These are phyloP conservation scores for Cryptoblepharus egeriae DNA, from an alignment of 2,797 vertebrate genomes.

Conservation along the genomic window DNA sequence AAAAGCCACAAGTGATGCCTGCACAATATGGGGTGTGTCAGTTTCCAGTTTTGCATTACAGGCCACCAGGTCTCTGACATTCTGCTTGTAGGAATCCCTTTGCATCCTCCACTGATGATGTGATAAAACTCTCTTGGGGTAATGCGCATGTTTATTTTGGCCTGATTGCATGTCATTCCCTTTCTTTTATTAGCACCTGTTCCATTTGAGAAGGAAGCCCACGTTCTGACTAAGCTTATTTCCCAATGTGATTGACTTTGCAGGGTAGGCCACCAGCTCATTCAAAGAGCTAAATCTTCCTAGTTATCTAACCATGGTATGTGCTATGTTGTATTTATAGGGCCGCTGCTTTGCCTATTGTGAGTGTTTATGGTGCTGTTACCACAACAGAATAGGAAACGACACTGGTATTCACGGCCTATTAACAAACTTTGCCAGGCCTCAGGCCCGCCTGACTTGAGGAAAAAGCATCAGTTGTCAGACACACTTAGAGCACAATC, in stretches of 20 bases:
- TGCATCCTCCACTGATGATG: neutral
- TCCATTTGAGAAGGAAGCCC: slow-evolving; percentile 22
- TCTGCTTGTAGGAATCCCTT: neutral
- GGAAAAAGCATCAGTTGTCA: slow-evolving; percentile 28
- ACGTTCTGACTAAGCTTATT: neutral
- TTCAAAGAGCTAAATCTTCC: slow-evolving; percentile 47
- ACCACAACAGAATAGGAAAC: slow-evolving; percentile 64
- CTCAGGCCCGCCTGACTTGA: slow-evolving; percentile 38
- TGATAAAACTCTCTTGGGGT: neutral
- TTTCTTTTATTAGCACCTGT: neutral
- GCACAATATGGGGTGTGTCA: neutral
- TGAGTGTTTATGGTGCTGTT: slow-evolving; percentile 59
- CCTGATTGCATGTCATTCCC: neutral
- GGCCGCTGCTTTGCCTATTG: slow-evolving; percentile 17
- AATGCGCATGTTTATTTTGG: neutral
- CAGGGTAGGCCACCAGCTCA: neutral
- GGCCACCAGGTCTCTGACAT: neutral
- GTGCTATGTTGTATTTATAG: slow-evolving; percentile 45
- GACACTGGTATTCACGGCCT: slow-evolving; percentile 44
- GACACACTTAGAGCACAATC: too few relatives aligned
- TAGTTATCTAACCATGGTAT: slow-evolving; percentile 52
- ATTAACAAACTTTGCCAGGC: slow-evolving; percentile 55
- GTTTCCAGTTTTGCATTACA: neutral
- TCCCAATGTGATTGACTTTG: neutral
- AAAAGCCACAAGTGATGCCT: neutral